phyloP scores from a whole-genome alignment of 2,797 vertebrate species.

The Coccyzus lansbergi region DNA sequence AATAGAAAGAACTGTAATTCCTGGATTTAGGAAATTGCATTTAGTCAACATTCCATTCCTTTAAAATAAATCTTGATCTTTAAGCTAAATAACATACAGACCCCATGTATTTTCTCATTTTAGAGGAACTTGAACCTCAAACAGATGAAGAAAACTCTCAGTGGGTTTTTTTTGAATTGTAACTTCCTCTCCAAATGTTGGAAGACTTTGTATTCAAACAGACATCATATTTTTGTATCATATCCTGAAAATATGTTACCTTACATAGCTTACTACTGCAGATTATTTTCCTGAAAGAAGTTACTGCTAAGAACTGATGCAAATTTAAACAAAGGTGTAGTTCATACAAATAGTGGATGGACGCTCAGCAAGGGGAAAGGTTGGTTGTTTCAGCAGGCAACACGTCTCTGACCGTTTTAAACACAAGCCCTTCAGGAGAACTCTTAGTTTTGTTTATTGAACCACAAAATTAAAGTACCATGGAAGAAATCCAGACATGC shows the following conservation, averaged over 20 bases:
- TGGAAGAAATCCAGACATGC: constrained; percentile 76
- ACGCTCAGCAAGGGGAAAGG: constrained; percentile 62
- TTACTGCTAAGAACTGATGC: neutral
- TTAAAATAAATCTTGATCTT: neutral
- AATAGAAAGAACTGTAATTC: neutral
- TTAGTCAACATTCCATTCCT: neutral
- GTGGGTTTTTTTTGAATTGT: neutral
- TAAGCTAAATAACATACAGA: neutral
- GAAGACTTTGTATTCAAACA: neutral
- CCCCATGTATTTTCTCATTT: neutral
- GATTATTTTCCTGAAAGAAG: neutral
- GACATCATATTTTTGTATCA: neutral
- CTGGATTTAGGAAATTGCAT: neutral
- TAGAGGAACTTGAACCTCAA: neutral
- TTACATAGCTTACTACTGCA: neutral
- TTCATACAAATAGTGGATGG: neutral
- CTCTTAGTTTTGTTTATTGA: constrained; percentile 78
- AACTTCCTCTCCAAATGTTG: neutral
- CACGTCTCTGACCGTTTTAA: constrained; percentile 73
- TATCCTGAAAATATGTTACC: neutral
- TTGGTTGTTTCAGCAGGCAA: constrained; percentile 69
- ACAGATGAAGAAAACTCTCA: neutral
- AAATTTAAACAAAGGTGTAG: constrained; percentile 19
- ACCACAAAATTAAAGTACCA: constrained; percentile 81
- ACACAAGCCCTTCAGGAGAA: constrained; percentile 68